phyloP scores from a whole-genome alignment of 2,888 invertebrate species.

The Argyresthia goedartella region DNA sequence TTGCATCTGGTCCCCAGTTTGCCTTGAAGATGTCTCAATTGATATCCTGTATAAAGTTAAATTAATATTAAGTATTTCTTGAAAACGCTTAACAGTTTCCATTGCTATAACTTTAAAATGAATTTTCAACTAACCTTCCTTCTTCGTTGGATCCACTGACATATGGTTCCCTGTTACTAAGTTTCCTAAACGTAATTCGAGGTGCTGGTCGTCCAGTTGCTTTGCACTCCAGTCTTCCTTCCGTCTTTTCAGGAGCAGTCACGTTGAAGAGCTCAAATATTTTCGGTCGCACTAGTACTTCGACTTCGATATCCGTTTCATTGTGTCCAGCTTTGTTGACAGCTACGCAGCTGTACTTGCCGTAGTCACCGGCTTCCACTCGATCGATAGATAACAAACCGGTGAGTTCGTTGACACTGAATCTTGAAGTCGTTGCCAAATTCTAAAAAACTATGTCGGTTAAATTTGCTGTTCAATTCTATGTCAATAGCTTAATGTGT shows the following conservation, averaged over 20 bases:
- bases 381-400: slow-evolving; percentile 81
- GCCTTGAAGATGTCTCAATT: slow-evolving; percentile 67
- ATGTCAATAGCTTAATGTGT: neutral
- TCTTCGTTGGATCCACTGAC: slow-evolving; percentile 75
- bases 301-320: slow-evolving; percentile 76
- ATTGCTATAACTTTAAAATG: neutral
- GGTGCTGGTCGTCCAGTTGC: slow-evolving; percentile 87
- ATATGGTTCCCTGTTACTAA: slow-evolving; percentile 75
- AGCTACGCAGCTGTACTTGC: slow-evolving; percentile 85
- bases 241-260: slow-evolving; percentile 74
- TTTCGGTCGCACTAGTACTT: slow-evolving; percentile 82
- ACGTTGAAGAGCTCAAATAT: slow-evolving; percentile 83
- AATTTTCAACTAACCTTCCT: slow-evolving; percentile 38
- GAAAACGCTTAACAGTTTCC: neutral
- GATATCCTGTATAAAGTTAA: slow-evolving; percentile 58
- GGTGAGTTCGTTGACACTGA: slow-evolving; percentile 76
- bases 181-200: slow-evolving; percentile 82
- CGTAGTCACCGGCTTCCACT: slow-evolving; percentile 83
- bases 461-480: neutral
- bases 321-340: slow-evolving; percentile 82
- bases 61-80: neutral
- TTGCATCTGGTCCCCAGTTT: slow-evolving; percentile 59
- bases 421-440: slow-evolving; percentile 73
- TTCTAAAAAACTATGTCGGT: slow-evolving; percentile 52
- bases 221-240: slow-evolving; percentile 80